phyloP scores from a whole-genome alignment of 2,797 vertebrate species.

The Calcarius lapponicus region DNA sequence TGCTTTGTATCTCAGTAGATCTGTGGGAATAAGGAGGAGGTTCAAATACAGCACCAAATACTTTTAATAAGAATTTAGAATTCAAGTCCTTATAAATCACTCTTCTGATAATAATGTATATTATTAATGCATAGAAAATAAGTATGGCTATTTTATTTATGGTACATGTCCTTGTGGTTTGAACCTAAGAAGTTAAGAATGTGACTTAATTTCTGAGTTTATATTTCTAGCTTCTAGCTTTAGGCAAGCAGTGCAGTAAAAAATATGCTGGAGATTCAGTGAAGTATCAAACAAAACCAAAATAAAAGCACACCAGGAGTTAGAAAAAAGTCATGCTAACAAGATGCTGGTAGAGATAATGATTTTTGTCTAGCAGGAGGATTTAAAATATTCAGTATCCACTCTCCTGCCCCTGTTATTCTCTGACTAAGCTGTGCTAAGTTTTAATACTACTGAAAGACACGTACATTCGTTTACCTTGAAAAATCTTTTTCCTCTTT shows the following conservation, averaged over 20 bases:
- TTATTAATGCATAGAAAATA: not conserved
- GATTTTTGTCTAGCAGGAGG: not conserved
- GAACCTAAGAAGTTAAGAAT: not conserved
- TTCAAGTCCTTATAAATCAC: not conserved
- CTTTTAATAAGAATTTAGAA: not conserved
- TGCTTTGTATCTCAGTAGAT: not conserved
- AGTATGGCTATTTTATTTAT: not conserved
- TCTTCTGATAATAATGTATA: not conserved
- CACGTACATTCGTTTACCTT: not conserved
- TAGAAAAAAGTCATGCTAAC: not conserved
- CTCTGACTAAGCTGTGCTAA: not conserved
- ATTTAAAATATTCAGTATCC: not conserved
- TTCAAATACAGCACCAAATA: not conserved
- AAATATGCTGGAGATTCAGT: not conserved
- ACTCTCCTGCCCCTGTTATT: not conserved
- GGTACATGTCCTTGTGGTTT: not conserved
- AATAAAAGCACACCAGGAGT: not conserved
- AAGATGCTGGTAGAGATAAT: not conserved
- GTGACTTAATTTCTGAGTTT: not conserved
- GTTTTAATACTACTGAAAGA: not conserved
- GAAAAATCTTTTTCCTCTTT: not conserved
- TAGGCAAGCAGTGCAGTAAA: not conserved
- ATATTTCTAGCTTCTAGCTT: not conserved
- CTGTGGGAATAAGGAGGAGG: not conserved
- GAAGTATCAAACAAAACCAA: not conserved